Conservation (phyloP, 2,888 invertebrate species). For the Troides helena region DNA sequence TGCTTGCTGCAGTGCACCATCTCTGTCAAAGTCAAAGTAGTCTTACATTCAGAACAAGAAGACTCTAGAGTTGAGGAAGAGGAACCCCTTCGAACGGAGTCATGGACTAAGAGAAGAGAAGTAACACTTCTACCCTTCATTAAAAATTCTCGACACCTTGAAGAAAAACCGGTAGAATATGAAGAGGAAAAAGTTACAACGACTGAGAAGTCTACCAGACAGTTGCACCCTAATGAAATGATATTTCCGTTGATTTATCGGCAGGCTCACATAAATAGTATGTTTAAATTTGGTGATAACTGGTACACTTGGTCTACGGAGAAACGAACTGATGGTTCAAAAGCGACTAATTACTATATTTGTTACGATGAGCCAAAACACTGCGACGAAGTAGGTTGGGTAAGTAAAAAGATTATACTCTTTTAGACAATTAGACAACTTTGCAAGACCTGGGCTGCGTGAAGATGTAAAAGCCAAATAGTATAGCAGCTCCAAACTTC, state of each 20-base stretch:
- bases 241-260: constrained; percentile 68
- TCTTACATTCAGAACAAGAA: constrained; percentile 67
- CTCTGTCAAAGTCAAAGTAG: constrained; percentile 68
- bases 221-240: constrained; percentile 66
- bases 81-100: constrained; percentile 45
- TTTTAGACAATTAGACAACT: no score
- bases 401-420: constrained; percentile 38
- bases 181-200: constrained; percentile 51
- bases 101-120: constrained; percentile 50
- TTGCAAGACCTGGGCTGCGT: no score
- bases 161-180: constrained; percentile 47
- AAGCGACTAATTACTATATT: constrained; percentile 62
- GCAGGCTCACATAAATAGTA: constrained; percentile 68
- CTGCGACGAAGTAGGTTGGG: constrained; percentile 74
- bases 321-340: constrained; percentile 64
- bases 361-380: constrained; percentile 72
- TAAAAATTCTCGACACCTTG: constrained; percentile 43
- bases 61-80: constrained; percentile 63
- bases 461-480: no score
- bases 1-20: constrained; percentile 47
- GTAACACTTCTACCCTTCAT: constrained; percentile 56
- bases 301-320: constrained; percentile 75
- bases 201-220: constrained; percentile 50
- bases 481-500: no score
- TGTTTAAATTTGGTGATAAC: constrained; percentile 73